These are phyloP conservation scores for Polymixis lichenea DNA, from an alignment of 2,888 invertebrate species.

Conservation along the genomic window DNA sequence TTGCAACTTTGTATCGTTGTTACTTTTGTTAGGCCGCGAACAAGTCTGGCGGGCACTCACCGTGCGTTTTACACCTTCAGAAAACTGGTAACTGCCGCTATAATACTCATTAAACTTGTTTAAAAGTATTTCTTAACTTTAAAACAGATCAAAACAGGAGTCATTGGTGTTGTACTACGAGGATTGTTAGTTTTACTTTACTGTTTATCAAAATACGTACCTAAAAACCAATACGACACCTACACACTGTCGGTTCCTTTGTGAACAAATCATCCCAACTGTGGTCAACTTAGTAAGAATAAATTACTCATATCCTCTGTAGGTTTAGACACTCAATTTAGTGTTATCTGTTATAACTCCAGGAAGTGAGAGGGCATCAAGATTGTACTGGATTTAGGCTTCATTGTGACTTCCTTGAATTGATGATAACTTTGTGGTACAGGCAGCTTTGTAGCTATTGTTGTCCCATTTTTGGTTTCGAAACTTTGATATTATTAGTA, in stretches of 20 bases:
- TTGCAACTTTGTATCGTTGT: constrained; percentile 59
- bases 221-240: constrained; percentile 17
- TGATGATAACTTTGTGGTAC: constrained; percentile 18
- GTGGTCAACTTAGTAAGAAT: constrained; percentile 58
- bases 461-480: background rate
- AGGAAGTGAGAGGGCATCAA: constrained; percentile 51
- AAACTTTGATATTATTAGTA: background rate
- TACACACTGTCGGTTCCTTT: constrained; percentile 56
- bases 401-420: constrained; percentile 34
- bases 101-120: constrained; percentile 42
- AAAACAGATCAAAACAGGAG: constrained; percentile 9
- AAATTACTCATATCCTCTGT: constrained; percentile 72
- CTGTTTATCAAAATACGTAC: constrained; percentile 12
- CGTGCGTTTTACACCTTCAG: constrained; percentile 36
- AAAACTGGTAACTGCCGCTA: constrained; percentile 10
- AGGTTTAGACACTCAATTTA: constrained; percentile 60
- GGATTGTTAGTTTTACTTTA: constrained; percentile 5
- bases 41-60: constrained; percentile 41
- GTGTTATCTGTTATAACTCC: constrained; percentile 50
- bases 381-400: constrained; percentile 35
- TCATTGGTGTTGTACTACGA: background rate
- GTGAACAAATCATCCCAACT: constrained; percentile 62
- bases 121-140: constrained; percentile 36
- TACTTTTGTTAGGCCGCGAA: constrained; percentile 59
- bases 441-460: background rate